These are phyloP conservation scores for Torymus aiolomorphi DNA, from an alignment of 2,888 invertebrate genomes.

Conservation along the genomic window DNA sequence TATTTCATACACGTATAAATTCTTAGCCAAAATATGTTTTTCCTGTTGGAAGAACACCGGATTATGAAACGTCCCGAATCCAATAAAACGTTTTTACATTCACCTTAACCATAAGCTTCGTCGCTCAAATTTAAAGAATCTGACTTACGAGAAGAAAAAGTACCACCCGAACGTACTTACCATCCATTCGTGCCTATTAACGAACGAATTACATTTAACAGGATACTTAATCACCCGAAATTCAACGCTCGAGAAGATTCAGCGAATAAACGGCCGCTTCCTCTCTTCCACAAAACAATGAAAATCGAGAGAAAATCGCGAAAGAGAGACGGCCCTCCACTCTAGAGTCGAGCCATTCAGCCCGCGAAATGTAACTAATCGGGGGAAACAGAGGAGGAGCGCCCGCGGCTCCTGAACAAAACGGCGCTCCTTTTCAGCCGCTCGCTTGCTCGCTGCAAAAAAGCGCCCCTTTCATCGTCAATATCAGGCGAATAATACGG, in stretches of 20 bases:
- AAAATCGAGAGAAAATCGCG: neutral
- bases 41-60: too few species aligned
- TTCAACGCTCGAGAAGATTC: neutral
- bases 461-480: conserved; percentile 59
- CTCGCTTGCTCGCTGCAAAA: conserved; percentile 27
- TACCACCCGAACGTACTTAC: too few species aligned
- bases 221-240: neutral
- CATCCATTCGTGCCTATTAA: too few species aligned
- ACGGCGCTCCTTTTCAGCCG: neutral
- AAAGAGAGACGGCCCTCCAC: neutral
- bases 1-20: too few species aligned
- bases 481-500: conserved; percentile 65
- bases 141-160: too few species aligned
- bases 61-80: too few species aligned
- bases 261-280: neutral
- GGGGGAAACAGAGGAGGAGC: conserved; percentile 11
- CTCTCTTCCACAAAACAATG: neutral
- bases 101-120: too few species aligned
- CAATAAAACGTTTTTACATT: too few species aligned
- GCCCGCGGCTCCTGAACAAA: neutral
- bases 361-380: conserved; percentile 31
- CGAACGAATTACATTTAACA: too few species aligned
- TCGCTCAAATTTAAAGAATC: too few species aligned
- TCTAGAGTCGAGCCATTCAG: neutral
- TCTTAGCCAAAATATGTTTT: too few species aligned